Percentiles rank a stretch among this genome's conserved stretches.
phyloP scores from a whole-genome alignment of 1,140 invertebrate genomes.

The Brachionus rotundiformis region DNA sequence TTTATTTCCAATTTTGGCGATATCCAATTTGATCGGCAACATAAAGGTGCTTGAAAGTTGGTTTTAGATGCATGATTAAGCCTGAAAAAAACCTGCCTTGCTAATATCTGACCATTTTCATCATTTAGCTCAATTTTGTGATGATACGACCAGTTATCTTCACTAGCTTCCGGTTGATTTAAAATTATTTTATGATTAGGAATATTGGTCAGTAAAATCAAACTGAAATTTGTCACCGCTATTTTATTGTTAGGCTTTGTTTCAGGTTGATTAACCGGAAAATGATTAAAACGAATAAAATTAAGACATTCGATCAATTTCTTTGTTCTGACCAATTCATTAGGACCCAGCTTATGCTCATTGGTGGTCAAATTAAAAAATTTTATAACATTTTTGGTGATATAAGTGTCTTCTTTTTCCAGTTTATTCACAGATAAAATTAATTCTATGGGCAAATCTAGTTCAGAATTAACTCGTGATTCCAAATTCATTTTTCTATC shows the following conservation, averaged over 20 bases:
- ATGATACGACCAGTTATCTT: slow-evolving; percentile 29
- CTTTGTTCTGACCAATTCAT: neutral
- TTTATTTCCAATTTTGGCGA: neutral
- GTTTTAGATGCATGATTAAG: neutral
- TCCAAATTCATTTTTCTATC: slow-evolving; percentile 3
- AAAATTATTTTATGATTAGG: neutral
- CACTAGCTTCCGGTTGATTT: neutral
- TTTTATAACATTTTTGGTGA: slow-evolving; percentile 11
- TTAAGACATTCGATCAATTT: neutral
- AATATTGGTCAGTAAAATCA: slow-evolving; percentile 21
- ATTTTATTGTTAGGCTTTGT: neutral
- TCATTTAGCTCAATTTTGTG: slow-evolving; percentile 49
- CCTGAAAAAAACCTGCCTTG: slow-evolving; percentile 35
- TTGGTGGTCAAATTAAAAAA: neutral
- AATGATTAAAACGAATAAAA: slow-evolving; percentile 36
- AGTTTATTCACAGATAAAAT: slow-evolving; percentile 24
- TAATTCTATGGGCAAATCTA: slow-evolving; percentile 23
- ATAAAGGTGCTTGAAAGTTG: slow-evolving; percentile 34
- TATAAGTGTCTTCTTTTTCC: slow-evolving; percentile 20
- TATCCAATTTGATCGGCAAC: slow-evolving; percentile 43
- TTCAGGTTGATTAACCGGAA: neutral
- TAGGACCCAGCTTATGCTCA: neutral
- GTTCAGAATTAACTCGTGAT: neutral
- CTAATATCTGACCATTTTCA: slow-evolving; percentile 28
- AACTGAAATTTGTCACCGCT: neutral